These are phyloP conservation scores for Synergus japonicus DNA, from an alignment of 2,888 invertebrate genomes.

Conservation along the genomic window DNA sequence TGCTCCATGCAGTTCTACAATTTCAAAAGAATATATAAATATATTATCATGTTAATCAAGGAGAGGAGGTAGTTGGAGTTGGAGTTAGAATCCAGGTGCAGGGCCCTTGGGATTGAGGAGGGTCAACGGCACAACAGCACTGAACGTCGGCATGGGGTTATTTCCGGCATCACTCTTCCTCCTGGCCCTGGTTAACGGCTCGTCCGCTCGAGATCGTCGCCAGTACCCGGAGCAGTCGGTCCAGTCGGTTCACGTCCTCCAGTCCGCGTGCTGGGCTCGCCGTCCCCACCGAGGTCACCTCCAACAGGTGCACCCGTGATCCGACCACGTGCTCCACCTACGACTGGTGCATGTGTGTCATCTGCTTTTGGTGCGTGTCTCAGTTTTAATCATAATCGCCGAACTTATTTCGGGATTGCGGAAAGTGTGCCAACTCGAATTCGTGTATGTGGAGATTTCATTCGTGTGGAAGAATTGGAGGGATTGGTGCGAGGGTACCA, in stretches of 20 bases:
- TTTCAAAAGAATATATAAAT: not conserved
- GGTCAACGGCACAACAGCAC: conserved; percentile 76
- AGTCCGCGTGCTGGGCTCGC: conserved; percentile 28
- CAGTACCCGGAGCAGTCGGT: conserved; percentile 47
- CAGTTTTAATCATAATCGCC: not conserved
- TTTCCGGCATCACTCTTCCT: conserved; percentile 73
- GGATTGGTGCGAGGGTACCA: not conserved
- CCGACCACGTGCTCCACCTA: conserved; percentile 68
- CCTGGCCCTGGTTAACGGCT: conserved; percentile 52
- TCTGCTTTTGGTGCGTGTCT: not conserved
- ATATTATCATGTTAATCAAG: not conserved
- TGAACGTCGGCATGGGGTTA: conserved; percentile 66
- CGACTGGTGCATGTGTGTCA: conserved; percentile 17
- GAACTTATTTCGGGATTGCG: not conserved
- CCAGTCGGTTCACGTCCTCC: conserved; percentile 49
- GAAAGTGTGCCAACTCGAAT: not conserved
- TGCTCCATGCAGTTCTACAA: not conserved
- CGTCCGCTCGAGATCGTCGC: conserved; percentile 51
- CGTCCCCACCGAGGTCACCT: conserved; percentile 48
- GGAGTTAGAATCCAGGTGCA: not conserved
- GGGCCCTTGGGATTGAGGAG: conserved; percentile 61
- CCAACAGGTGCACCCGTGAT: conserved; percentile 55
- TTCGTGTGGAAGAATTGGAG: not conserved
- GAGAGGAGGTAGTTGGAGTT: no score
- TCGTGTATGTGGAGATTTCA: not conserved